Conservation (phyloP, 2,888 invertebrate genomes). For the Lamproptera curius region DNA sequence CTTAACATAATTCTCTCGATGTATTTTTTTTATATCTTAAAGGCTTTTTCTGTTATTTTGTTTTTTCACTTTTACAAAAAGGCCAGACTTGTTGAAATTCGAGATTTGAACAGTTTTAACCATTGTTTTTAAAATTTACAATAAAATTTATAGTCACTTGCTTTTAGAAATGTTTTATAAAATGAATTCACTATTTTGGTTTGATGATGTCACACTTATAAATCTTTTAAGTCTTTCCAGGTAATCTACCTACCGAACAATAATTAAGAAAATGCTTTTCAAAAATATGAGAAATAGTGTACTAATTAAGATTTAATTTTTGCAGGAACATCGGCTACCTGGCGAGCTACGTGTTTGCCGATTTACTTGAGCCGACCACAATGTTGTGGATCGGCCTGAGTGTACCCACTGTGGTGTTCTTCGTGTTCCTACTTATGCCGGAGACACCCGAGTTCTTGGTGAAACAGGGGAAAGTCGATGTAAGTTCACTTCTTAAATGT, state of each 20-base stretch:
- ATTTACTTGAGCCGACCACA: slow-evolving; percentile 46
- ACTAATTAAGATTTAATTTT: no score
- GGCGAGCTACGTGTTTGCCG: slow-evolving; percentile 58
- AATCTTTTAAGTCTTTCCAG: background rate
- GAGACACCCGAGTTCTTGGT: slow-evolving; percentile 70
- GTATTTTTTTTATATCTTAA: no score
- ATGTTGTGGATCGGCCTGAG: slow-evolving; percentile 63
- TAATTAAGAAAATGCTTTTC: background rate
- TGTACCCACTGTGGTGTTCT: slow-evolving; percentile 54
- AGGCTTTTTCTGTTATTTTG: no score
- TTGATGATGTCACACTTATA: background rate
- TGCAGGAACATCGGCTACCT: slow-evolving; percentile 67
- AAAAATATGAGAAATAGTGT: background rate
- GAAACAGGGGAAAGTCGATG: slow-evolving; percentile 67
- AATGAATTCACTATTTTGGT: background rate
- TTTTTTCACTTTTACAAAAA: no score
- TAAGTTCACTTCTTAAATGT: slow-evolving; percentile 36
- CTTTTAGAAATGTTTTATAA: background rate
- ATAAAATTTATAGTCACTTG: background rate
- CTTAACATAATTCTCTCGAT: no score
- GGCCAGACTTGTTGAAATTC: no score
- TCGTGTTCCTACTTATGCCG: slow-evolving; percentile 64
- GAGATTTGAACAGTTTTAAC: no score
- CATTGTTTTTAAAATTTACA: no score
- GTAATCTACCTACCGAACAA: background rate